Evolutionary conservation across 2,113 vertebrate genomes (phyloP).

Genomic region (Petromus typicus): DNA sequence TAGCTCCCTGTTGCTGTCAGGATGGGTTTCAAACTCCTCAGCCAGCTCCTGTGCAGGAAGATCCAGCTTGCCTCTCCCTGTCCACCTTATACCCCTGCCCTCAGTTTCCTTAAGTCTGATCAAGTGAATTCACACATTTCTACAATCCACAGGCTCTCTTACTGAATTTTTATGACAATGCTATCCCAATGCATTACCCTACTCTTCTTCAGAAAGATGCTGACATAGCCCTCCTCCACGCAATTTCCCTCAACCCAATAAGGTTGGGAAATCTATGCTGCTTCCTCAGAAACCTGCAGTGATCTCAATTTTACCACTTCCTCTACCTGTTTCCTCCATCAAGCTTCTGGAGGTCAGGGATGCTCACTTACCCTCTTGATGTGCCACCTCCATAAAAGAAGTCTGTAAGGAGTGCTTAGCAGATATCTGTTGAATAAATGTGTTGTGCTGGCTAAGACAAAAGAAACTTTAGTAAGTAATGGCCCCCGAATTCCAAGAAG

Average conservation of each 20-base stretch:
- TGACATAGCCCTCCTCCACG: neutral
- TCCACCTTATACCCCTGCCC: too few species aligned
- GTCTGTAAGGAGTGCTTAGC: neutral
- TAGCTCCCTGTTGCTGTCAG: neutral
- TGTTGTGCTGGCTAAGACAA: neutral
- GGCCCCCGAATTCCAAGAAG: neutral
- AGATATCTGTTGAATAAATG: neutral
- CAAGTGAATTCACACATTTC: neutral
- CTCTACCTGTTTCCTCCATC: neutral
- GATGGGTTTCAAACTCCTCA: neutral
- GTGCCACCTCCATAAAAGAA: neutral
- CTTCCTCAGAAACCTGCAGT: neutral
- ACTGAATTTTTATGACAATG: neutral
- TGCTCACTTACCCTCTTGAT: neutral
- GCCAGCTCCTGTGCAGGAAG: neutral
- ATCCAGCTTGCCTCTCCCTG: rapidly evolving
- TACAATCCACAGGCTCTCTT: neutral
- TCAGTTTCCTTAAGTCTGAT: neutral
- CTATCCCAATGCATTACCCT: neutral
- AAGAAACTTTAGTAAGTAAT: neutral
- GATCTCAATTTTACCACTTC: neutral
- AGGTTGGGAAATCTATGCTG: rapidly evolving
- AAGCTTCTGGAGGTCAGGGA: neutral
- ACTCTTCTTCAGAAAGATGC: neutral
- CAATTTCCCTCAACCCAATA: neutral